Percentiles rank a stretch among this genome's conserved stretches.
Conservation (phyloP, 2,888 invertebrate genomes). For the Cepaea hortensis region DNA sequence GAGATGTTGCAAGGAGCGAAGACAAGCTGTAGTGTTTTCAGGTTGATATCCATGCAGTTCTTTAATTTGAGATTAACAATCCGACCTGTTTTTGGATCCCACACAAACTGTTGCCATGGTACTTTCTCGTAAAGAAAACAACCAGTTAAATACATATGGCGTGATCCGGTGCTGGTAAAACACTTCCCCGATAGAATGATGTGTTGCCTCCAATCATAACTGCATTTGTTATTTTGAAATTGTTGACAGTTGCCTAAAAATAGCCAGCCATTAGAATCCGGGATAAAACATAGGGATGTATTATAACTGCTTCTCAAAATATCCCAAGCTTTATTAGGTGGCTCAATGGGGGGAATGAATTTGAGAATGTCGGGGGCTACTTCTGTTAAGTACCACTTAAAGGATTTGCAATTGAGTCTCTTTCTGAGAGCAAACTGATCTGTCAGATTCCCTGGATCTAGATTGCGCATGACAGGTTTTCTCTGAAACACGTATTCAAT, state of each 20-base stretch:
- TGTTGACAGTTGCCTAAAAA: not conserved
- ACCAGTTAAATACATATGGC: not conserved
- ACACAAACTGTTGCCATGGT: not conserved
- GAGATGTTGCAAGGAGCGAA: not conserved
- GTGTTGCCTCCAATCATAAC: constrained; percentile 26
- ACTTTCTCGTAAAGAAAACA: not conserved
- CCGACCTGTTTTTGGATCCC: not conserved
- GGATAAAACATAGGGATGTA: not conserved
- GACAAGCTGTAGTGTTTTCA: not conserved
- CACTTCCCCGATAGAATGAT: not conserved
- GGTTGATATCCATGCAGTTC: constrained; percentile 15
- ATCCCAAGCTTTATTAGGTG: constrained; percentile 14
- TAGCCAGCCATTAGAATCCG: not conserved
- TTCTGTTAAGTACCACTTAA: constrained; percentile 35
- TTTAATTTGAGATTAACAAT: constrained; percentile 4
- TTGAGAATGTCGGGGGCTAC: constrained; percentile 31
- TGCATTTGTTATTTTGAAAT: not conserved
- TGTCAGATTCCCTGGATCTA: constrained; percentile 29
- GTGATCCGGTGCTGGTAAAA: not conserved
- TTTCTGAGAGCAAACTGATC: constrained; percentile 21
- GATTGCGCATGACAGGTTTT: not conserved
- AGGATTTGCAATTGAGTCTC: constrained; percentile 37
- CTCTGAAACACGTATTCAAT: constrained; percentile 21
- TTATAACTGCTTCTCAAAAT: not conserved
- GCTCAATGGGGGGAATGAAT: constrained; percentile 15